phyloP scores from a whole-genome alignment of 2,113 vertebrate species.

The Chaetops frenatus region DNA sequence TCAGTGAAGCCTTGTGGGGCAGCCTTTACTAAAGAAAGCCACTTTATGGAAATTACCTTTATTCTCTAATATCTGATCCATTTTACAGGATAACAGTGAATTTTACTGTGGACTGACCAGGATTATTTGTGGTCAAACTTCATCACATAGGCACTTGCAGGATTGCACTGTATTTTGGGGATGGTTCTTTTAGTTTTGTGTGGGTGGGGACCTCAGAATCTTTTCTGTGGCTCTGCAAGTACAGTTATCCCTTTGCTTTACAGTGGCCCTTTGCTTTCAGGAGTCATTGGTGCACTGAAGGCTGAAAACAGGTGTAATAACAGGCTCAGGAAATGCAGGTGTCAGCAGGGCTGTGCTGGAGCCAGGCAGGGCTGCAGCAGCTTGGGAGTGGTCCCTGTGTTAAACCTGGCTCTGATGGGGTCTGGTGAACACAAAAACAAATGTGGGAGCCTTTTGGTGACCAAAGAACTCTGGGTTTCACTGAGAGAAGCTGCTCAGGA shows the following conservation, averaged over 20 bases:
- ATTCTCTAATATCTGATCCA: neutral
- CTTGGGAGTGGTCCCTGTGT: rapidly evolving
- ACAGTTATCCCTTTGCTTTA: too few species aligned
- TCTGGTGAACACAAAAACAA: neutral
- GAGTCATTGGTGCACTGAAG: neutral
- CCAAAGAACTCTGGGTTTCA: neutral
- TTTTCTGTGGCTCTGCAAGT: neutral
- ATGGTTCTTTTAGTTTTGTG: neutral
- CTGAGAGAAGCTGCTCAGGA: neutral
- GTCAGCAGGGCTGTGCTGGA: neutral
- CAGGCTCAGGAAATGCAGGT: neutral
- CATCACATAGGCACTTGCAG: neutral
- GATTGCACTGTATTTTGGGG: neutral
- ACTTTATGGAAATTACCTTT: neutral
- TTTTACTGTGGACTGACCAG: neutral
- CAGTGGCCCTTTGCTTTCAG: neutral
- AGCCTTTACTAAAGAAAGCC: neutral
- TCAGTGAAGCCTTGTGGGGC: neutral
- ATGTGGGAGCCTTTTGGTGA: neutral
- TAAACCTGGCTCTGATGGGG: neutral
- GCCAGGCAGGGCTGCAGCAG: neutral
- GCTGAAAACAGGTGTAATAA: rapidly evolving
- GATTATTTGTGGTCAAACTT: neutral
- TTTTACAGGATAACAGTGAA: neutral
- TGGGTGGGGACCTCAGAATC: neutral